Base-by-base conservation (phyloP, 2,888 invertebrate genomes). In the Ectemnius lituratus region DNA sequence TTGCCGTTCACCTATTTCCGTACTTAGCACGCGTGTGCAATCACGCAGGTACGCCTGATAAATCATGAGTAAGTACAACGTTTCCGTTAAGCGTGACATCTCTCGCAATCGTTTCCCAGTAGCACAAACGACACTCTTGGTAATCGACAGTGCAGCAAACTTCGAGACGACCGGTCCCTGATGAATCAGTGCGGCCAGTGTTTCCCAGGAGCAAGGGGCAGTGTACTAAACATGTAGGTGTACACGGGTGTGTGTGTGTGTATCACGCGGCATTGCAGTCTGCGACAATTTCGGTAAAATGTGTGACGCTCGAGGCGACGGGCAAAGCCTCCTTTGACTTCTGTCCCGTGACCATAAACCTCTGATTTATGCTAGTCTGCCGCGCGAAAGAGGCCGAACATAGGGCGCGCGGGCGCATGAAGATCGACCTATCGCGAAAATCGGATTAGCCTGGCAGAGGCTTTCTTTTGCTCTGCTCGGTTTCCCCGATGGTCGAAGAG, bases 271-370 rank as follows among this genome's bases (percentile, higher is more conserved):
- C 67, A 70, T 62, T 73, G 73, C 70, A 77, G 67, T 66, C 78
- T 65, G 78, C 77, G 85, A 83, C 84, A 84, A 85, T 88, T 88
- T 87, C 84, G 83, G 84, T 88, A 87, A 88, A 88, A 88, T 88
- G 87, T 88, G 87, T 87, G 88, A 88, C 87, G 85, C 82, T 80
- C 82, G 78, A 80, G 84, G 84, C 84, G 84, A 86, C 85, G 84
- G 83, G 76, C 83, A 84, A 86, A 87, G 84, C 84, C 84, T 85
- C 88, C 83, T 87, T 88, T 87, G 86, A 87, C 84, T 87, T 87
- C 84, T 84, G 84, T 81, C 81, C 80, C 78, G 81, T 85, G 84
- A 86, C 86, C 87, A 88, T 88, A 88, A 88, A 88, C 85, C 82
- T 67, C 81, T 88, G 88, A 88, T 88, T 88, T 88, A 88, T 81